Evolutionary conservation across 2,797 vertebrate species (phyloP), one percentile per base, ranked within the genome.

Genomic region (Chelidonichthys spinosus): DNA sequence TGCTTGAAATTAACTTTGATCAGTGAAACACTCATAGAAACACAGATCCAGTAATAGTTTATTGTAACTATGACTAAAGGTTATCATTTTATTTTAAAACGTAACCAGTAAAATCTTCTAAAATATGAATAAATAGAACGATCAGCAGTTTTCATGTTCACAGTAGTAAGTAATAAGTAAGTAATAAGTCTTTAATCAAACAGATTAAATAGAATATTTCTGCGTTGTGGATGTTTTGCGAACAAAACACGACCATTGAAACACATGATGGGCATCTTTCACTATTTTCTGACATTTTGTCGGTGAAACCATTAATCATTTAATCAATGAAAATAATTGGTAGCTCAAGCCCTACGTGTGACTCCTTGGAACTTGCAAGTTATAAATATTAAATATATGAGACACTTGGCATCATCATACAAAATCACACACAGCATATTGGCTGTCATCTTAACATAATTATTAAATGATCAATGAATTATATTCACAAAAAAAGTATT

Each of bases 361-460:
- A 18, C 3, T n/a, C 4, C 18, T 14, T 13, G 8, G 5, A 49
- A 39, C 44, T 17, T 47, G 25, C 1, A 6, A 39, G 36, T 39
- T 64, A 10, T 15, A 40, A 32, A 64, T 52, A 63, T 63, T 17
- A 37, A 18, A 63, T 50, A 25, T 25, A 25, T 37, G 13, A 64
- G 25, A 25, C 25, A 14, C 6, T 17, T 14, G 25, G 0, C 50
- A 0, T 35, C 40, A 43, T 63, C 4, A 47, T 50, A 25, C 4
- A 39, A 25, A n/a, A 39, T 55, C 54, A 56, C 35, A n/a, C 9
- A 35, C 8, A 0, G 0, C 33, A 11, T 4, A 49, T 36, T 63
- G 32, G 32, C 14, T 33, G 59, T 9, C 14, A 15, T 10, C 39
- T 25, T 36, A 9, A 9, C 53, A 55, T 0, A 35, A 54, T 54